Evolutionary conservation across 2,113 vertebrate species (phyloP).

Genomic region (Cardinalis cardinalis): DNA sequence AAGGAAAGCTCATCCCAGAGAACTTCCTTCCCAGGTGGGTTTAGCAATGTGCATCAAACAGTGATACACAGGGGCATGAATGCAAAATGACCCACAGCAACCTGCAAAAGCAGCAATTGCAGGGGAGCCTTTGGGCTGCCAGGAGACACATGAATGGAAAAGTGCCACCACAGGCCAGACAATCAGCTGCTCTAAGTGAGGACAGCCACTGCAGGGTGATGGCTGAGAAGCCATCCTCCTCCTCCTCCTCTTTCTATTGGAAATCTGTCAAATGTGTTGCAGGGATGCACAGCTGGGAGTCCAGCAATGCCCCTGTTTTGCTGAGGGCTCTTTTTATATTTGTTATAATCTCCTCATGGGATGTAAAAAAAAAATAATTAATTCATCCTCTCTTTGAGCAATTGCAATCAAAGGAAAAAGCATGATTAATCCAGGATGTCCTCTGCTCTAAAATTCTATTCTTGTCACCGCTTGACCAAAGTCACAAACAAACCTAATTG

Average conservation of each 20-base stretch:
- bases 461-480: not conserved
- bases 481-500: constrained; percentile 3
- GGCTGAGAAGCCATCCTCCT: not conserved
- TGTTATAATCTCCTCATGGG: not conserved
- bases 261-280: not conserved
- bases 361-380: not conserved
- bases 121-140: not conserved
- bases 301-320: not conserved
- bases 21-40: not conserved
- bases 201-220: not conserved
- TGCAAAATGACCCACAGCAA: not conserved
- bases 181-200: not conserved
- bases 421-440: not conserved
- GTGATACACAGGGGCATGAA: rapidly evolving
- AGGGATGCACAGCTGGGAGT: not conserved
- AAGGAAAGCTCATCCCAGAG: not conserved
- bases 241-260: not conserved
- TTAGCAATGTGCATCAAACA: not conserved
- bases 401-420: not conserved
- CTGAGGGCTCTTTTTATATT: not conserved
- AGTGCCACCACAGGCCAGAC: not conserved
- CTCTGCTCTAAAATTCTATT: not conserved
- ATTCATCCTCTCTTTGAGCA: not conserved
- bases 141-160: not conserved
- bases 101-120: not conserved